A percentile compares a stretch with the other conserved stretches of the same genome.
Evolutionary conservation across 2,888 invertebrate genomes (phyloP).

Genomic region (Globia sparganii): DNA sequence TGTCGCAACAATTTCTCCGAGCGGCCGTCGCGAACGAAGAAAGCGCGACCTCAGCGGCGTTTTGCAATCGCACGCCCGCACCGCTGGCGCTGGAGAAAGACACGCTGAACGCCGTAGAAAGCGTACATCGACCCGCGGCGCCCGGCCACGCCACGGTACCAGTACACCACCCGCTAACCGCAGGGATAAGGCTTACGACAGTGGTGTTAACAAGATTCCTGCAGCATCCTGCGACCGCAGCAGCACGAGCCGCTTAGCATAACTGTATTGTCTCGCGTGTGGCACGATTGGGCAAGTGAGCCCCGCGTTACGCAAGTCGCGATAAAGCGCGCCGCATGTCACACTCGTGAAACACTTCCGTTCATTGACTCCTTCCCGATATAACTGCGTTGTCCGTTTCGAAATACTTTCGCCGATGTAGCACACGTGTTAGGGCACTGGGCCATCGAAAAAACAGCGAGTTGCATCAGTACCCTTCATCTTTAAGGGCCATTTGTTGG

Average conservation of each 20-base stretch:
- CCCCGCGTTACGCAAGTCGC: slow-evolving; percentile 84
- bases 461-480: slow-evolving; percentile 75
- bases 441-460: slow-evolving; percentile 66
- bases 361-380: slow-evolving; percentile 90
- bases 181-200: slow-evolving; percentile 76
- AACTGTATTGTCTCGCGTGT: slow-evolving; percentile 73
- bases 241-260: slow-evolving; percentile 74
- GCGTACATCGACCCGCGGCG: slow-evolving; percentile 80
- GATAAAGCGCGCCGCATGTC: slow-evolving; percentile 88
- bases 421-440: slow-evolving; percentile 76
- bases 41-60: slow-evolving; percentile 89
- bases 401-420: slow-evolving; percentile 82
- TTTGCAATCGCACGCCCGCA: slow-evolving; percentile 87
- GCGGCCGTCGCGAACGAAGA: slow-evolving; percentile 89
- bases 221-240: slow-evolving; percentile 76
- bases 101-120: slow-evolving; percentile 80
- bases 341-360: slow-evolving; percentile 90
- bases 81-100: slow-evolving; percentile 78
- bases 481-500: slow-evolving; percentile 78
- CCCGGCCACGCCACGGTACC: slow-evolving; percentile 35
- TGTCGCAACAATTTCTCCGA: slow-evolving; percentile 90
- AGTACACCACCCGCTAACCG: slow-evolving; percentile 69
- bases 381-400: slow-evolving; percentile 85
- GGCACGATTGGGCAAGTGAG: slow-evolving; percentile 84
- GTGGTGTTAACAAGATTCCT: slow-evolving; percentile 81